Base-by-base conservation (phyloP, 2,113 vertebrate genomes). In the Hassar affinis region DNA sequence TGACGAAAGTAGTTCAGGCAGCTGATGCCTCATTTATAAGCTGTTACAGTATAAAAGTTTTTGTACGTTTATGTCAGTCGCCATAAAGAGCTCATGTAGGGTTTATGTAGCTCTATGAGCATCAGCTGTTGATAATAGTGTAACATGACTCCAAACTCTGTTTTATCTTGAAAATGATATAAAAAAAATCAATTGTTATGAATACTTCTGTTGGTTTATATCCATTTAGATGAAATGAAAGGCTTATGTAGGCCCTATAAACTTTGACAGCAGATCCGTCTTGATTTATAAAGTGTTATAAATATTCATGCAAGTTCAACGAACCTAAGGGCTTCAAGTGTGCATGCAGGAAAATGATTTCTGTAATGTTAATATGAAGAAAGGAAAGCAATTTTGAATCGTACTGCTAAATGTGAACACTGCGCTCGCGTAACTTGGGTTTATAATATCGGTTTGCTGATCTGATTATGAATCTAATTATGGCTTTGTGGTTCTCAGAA, bases 401-500 rank as follows among this genome's bases (percentile, higher is more conserved):
- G 0, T 30, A 6, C 17, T 14, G n/a, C 15, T 52, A 54, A 30
- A 20, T 33, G 9, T 33, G 49, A 52, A 76, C 33, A 76, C 33
- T 76, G 27, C 12, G 3, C 49, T 52, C 11, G 17, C 17, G 20
- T 52, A 76, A 76, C 71, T 75, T 10, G 71, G n/a, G 27, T 49
- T 57, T 17, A 25, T 14, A 72, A 72, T 75, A 75, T 30, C n/a
- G 30, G 45, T 51, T 75, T 75, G 38, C 22, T 71, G 71, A 75
- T 75, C 71, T 75, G 71, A 75, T 75, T 75, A 51, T 51, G 30
- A 51, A 75, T 75, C 45, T 75, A 51, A 75, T 49, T 51, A 51
- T 20, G 4, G 20, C 66, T 22, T 5, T 72, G 42, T n/a, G 69
- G 42, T 49, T 72, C 69, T 47, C 47, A 52, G 4, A 75, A 75